Percentiles rank a stretch among this genome's conserved stretches.
Evolutionary conservation across 2,113 vertebrate species (phyloP).

Genomic region (Jaculus jaculus): DNA sequence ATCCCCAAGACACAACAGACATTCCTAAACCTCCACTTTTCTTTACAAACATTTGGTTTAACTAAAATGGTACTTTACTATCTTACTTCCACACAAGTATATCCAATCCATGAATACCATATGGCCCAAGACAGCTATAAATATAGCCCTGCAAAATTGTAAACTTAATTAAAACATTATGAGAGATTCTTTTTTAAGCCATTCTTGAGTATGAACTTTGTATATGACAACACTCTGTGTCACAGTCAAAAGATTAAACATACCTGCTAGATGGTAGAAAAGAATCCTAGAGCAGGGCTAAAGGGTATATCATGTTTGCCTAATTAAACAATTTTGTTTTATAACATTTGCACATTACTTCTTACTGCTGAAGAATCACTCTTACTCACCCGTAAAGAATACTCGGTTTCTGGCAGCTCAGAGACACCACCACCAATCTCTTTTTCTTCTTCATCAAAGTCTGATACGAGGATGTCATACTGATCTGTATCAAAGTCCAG

Average conservation of each 20-base stretch:
- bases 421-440: constrained; percentile 79
- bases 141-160: no score
- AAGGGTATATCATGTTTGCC: background rate
- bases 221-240: no score
- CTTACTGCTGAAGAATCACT: background rate
- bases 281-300: background rate
- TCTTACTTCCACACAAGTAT: background rate
- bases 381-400: constrained; percentile 88
- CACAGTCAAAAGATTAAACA: no score
- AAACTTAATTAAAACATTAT: no score
- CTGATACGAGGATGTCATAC: constrained; percentile 86
- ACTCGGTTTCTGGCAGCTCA: constrained; percentile 86
- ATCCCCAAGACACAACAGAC: constrained; percentile 42
- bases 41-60: constrained; percentile 42
- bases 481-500: constrained; percentile 88
- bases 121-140: no score
- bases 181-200: no score
- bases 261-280: background rate
- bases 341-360: constrained; percentile 49
- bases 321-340: background rate
- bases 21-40: constrained; percentile 32
- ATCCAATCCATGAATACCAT: no score
- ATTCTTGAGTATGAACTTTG: no score
- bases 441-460: constrained; percentile 81
- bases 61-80: constrained; percentile 1